Percentiles rank a stretch among this genome's conserved stretches.
These are phyloP conservation scores for Myotis findleyi DNA, from an alignment of 2,797 vertebrate species.

Conservation along the genomic window DNA sequence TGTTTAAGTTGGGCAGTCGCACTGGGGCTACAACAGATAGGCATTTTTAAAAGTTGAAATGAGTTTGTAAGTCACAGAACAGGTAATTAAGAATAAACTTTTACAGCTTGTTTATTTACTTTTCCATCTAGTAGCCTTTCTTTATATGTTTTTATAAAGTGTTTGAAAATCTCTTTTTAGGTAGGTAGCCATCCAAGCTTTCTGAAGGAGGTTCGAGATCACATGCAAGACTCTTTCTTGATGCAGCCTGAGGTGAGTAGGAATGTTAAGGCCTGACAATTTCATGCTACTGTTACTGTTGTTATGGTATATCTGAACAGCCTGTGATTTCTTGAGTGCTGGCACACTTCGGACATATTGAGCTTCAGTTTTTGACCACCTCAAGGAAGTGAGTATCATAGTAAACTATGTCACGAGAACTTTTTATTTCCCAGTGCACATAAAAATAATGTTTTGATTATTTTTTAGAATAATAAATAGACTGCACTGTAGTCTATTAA, in stretches of 20 bases:
- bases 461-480: no score
- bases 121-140: slow-evolving; percentile 11
- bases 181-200: slow-evolving; percentile 82
- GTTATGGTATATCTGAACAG: slow-evolving; percentile 31
- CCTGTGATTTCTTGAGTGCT: slow-evolving; percentile 31
- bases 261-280: neutral
- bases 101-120: slow-evolving; percentile 13
- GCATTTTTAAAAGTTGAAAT: slow-evolving; percentile 22
- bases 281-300: neutral
- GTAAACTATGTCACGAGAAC: neutral
- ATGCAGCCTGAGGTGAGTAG: slow-evolving; percentile 81
- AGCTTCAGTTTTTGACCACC: neutral
- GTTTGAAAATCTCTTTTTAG: slow-evolving; percentile 73
- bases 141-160: slow-evolving; percentile 57
- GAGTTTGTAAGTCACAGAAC: slow-evolving; percentile 18
- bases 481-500: neutral
- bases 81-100: slow-evolving; percentile 45
- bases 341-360: neutral
- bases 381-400: neutral
- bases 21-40: neutral
- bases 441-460: no score
- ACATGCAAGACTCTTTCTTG: slow-evolving; percentile 80
- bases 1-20: neutral
- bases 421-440: neutral
- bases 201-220: slow-evolving; percentile 82